Percentiles rank a stretch among this genome's conserved stretches.
Evolutionary conservation across 2,888 invertebrate species (phyloP).

Genomic region (Cylloceria caligata): DNA sequence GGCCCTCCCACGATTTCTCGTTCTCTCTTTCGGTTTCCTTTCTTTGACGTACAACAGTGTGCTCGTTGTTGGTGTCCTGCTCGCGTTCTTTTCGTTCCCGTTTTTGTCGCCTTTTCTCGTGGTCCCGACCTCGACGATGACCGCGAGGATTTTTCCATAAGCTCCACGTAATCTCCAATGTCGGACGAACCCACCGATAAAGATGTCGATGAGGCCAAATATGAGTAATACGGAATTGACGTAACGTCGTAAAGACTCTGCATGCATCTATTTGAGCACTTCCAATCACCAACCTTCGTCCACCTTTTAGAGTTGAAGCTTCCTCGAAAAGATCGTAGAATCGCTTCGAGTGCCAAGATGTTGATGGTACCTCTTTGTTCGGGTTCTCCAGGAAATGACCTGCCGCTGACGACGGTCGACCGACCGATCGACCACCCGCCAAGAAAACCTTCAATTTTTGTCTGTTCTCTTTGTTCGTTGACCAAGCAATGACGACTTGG

Average conservation of each 20-base stretch:
- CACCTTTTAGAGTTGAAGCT: not conserved
- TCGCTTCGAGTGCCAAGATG: not conserved
- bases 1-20: constrained; percentile 72
- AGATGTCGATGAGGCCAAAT: constrained; percentile 16
- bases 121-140: constrained; percentile 8
- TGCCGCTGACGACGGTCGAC: not conserved
- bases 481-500: not conserved
- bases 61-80: constrained; percentile 32
- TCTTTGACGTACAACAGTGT: constrained; percentile 63
- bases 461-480: not conserved
- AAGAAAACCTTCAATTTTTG: not conserved
- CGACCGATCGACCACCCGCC: constrained; percentile 32
- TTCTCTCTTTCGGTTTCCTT: constrained; percentile 57
- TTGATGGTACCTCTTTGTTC: not conserved
- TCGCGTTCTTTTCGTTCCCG: constrained; percentile 17
- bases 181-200: constrained; percentile 19
- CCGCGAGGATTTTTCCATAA: constrained; percentile 7
- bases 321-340: not conserved
- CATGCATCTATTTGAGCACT: constrained; percentile 21
- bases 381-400: constrained; percentile 15
- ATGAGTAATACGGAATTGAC: not conserved
- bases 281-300: constrained; percentile 5
- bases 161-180: constrained; percentile 17
- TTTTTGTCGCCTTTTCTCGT: constrained; percentile 56
- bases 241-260: constrained; percentile 12